Evolutionary conservation across 2,888 invertebrate genomes (phyloP).

Genomic region (Agriopis leucophaearia): DNA sequence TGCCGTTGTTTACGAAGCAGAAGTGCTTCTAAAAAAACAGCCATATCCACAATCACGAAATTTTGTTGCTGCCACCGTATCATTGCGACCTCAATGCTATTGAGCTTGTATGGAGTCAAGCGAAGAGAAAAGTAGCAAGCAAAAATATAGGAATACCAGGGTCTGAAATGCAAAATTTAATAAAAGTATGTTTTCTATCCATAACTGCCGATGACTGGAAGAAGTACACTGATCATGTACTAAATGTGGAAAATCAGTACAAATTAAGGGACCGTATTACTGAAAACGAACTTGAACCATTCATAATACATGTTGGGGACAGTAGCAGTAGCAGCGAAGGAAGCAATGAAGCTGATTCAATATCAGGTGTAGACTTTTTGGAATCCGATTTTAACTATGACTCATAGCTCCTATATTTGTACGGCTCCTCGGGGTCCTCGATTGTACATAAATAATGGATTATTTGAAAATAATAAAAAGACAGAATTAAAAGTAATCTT

Average conservation of each 20-base stretch:
- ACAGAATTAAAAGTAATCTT: no score
- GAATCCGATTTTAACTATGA: conserved; percentile 16
- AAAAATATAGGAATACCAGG: no score
- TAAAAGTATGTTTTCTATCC: conserved; percentile 21
- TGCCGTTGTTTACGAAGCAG: no score
- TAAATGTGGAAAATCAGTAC: conserved; percentile 23
- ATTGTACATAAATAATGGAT: conserved; percentile 11
- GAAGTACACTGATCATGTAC: conserved; percentile 24
- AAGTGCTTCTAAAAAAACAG: no score
- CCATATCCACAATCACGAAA: no score
- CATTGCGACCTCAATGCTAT: no score
- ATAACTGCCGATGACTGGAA: conserved; percentile 24
- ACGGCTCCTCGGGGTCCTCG: conserved; percentile 11
- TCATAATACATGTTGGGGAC: conserved; percentile 9
- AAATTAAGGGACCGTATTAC: conserved; percentile 20
- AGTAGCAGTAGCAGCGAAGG: conserved; percentile 13
- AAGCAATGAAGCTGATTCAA: conserved; percentile 8
- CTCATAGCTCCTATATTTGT: conserved; percentile 17
- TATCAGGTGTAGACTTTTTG: conserved; percentile 17
- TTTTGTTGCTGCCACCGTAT: no score
- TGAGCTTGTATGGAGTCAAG: no score
- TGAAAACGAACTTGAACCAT: conserved; percentile 14
- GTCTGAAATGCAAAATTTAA: conserved; percentile 23
- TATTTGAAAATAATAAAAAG: conserved; percentile 11
- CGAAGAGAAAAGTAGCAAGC: no score